phyloP scores from a whole-genome alignment of 2,797 vertebrate genomes.

The Apodemus agrarius region DNA sequence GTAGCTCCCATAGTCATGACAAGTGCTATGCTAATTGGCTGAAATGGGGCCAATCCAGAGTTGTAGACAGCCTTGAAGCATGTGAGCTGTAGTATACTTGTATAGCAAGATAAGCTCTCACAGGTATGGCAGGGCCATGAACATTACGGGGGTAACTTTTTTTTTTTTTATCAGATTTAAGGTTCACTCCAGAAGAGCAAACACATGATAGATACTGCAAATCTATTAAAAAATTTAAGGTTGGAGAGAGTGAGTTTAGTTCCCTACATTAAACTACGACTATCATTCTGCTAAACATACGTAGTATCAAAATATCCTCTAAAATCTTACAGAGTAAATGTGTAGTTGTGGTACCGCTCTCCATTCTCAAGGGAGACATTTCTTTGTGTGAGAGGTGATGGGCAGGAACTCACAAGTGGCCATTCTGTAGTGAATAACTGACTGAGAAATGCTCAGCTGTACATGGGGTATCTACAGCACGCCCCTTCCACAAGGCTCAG shows the following conservation, averaged over 20 bases:
- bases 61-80: not conserved
- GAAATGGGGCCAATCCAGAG: not conserved
- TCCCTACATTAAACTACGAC: not conserved
- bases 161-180: not conserved
- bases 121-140: not conserved
- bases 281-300: too few species aligned
- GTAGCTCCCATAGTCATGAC: not conserved
- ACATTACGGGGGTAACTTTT: not conserved
- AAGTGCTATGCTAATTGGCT: not conserved
- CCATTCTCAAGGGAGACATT: not conserved
- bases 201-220: not conserved
- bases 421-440: too few species aligned
- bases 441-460: too few species aligned
- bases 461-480: too few species aligned
- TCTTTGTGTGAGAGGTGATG: not conserved
- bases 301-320: not conserved
- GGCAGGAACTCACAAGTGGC: too few species aligned
- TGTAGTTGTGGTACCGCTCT: not conserved
- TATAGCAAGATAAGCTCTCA: too few species aligned
- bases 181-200: not conserved
- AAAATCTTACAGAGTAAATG: not conserved
- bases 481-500: not conserved
- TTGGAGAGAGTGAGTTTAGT: not conserved
- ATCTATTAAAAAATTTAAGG: not conserved
- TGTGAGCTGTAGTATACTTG: not conserved